Evolutionary conservation across 2,888 invertebrate genomes (phyloP).

Genomic region (Apotomis turbidana): DNA sequence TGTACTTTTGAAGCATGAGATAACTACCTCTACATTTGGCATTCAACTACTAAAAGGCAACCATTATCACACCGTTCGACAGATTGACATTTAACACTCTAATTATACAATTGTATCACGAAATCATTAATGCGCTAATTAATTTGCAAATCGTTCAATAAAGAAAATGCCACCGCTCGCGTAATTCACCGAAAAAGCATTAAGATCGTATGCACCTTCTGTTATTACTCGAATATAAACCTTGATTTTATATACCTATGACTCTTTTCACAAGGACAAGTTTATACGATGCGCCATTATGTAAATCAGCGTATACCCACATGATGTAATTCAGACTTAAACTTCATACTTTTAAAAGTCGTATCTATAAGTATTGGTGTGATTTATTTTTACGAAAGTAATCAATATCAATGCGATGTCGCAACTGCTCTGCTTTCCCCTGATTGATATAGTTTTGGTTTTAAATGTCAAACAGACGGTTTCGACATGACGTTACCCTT

Average conservation of each 20-base stretch:
- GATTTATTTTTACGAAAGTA: slow-evolving; percentile 20
- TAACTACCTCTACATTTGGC: too few relatives aligned
- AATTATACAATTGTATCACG: slow-evolving; percentile 4
- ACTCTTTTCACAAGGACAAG: neutral
- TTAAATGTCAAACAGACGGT: slow-evolving; percentile 23
- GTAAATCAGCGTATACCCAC: neutral
- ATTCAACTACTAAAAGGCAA: neutral
- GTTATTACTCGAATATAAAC: slow-evolving; percentile 2
- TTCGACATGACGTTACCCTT: slow-evolving; percentile 10
- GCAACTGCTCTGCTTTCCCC: slow-evolving; percentile 27
- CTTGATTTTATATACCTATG: neutral
- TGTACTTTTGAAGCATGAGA: too few relatives aligned
- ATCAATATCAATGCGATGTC: slow-evolving; percentile 22
- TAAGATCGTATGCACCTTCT: neutral
- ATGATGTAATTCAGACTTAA: neutral
- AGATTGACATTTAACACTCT: slow-evolving; percentile 10
- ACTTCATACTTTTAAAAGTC: neutral
- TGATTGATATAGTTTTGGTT: slow-evolving; percentile 32
- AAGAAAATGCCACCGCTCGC: slow-evolving; percentile 19
- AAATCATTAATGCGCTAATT: slow-evolving; percentile 10
- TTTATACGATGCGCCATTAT: neutral
- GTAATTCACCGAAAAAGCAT: neutral
- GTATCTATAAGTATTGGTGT: neutral
- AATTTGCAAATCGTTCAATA: slow-evolving; percentile 27
- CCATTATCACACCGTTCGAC: slow-evolving; percentile 2